A percentile compares a stretch with the other conserved stretches of the same genome.
Conservation (phyloP, 2,888 invertebrate genomes). For the Heliconius erato region DNA sequence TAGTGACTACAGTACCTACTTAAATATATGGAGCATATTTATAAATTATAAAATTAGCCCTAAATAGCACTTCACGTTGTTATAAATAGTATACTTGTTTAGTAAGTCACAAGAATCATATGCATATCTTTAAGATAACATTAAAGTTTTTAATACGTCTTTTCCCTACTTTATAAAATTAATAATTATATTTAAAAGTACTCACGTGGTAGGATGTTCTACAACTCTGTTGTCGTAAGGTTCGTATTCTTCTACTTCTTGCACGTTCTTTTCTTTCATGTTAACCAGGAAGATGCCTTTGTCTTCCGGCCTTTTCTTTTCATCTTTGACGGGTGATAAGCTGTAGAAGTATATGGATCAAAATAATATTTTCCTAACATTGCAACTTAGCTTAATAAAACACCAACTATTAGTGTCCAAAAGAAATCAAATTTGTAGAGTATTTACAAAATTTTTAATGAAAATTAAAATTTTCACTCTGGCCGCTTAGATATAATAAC, state of each 20-base stretch:
- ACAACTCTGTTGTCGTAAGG: slow-evolving; percentile 89
- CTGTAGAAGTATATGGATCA: slow-evolving; percentile 56
- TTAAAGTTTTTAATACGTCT: neutral
- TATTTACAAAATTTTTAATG: neutral
- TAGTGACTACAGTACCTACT: no score
- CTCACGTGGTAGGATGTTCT: slow-evolving; percentile 91
- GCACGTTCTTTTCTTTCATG: slow-evolving; percentile 83
- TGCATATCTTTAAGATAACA: neutral
- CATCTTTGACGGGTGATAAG: slow-evolving; percentile 79
- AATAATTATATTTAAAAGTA: slow-evolving; percentile 53
- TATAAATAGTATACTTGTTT: neutral
- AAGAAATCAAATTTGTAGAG: neutral
- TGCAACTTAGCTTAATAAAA: neutral
- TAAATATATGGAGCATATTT: no score
- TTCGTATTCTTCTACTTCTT: slow-evolving; percentile 87
- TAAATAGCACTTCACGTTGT: no score
- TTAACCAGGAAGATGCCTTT: slow-evolving; percentile 77
- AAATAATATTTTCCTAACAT: neutral
- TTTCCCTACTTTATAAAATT: neutral
- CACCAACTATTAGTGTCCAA: no score
- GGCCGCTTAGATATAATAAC: neutral
- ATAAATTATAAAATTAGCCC: no score
- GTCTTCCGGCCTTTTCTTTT: slow-evolving; percentile 69
- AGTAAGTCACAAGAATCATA: neutral
- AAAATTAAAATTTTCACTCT: neutral